These are phyloP conservation scores for Pseudorasbora parva DNA, from an alignment of 2,113 vertebrate genomes.

Conservation along the genomic window DNA sequence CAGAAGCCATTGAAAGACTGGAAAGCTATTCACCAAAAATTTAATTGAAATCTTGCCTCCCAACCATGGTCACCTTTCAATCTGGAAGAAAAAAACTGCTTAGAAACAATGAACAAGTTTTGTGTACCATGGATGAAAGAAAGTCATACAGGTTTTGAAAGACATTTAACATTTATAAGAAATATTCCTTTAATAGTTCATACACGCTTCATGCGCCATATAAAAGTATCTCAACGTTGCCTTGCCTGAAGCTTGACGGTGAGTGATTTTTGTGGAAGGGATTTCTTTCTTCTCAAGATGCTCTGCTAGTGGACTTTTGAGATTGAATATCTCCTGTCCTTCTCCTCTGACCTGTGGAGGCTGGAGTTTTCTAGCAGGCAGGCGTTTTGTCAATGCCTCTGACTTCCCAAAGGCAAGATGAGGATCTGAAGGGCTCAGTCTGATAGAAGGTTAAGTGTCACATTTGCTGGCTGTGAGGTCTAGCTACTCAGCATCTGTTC, in stretches of 20 bases:
- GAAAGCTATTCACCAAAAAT: background rate
- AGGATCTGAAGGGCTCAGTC: slow-evolving; percentile 32
- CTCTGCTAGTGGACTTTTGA: background rate
- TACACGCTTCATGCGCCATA: background rate
- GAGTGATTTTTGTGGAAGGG: slow-evolving; percentile 7
- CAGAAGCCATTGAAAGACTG: background rate
- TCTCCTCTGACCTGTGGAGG: slow-evolving; percentile 26
- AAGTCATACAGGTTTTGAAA: background rate
- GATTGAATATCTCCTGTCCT: slow-evolving; percentile 16
- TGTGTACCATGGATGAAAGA: background rate
- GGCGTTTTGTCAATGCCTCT: slow-evolving; percentile 3
- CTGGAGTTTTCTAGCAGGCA: background rate
- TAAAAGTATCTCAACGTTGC: background rate
- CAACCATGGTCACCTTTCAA: background rate
- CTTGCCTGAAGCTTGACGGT: background rate
- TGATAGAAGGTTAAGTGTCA: slow-evolving; percentile 35
- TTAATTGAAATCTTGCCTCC: background rate
- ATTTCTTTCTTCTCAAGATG: background rate
- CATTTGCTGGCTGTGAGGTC: background rate
- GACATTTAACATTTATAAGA: background rate
- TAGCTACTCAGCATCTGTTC: slow-evolving; percentile 28
- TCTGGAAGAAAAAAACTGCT: background rate
- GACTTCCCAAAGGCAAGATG: background rate
- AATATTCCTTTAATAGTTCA: background rate
- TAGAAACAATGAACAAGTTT: background rate